Conservation (phyloP, 1,140 invertebrate genomes). For the Drosophila aff. region DNA sequence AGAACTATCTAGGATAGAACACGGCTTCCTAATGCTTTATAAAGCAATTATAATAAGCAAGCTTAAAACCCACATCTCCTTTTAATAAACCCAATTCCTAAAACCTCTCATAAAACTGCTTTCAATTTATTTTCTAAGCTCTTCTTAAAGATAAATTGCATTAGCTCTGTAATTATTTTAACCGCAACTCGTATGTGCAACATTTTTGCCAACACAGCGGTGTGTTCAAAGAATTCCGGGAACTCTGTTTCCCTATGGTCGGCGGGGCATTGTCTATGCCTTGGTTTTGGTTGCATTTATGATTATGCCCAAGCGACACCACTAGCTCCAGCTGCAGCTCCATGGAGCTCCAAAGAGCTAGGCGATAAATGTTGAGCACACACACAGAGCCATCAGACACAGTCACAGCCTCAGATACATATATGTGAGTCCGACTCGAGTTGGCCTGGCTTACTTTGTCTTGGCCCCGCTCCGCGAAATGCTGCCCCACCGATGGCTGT, state of each 20-base stretch:
- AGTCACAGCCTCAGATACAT: constrained; percentile 12
- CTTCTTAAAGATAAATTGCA: not conserved
- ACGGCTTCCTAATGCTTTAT: no score
- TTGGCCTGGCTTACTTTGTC: constrained; percentile 72
- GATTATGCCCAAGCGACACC: constrained; percentile 72
- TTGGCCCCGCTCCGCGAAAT: constrained; percentile 9
- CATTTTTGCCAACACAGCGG: constrained; percentile 61
- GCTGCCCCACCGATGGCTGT: constrained; percentile 50
- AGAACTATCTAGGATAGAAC: not conserved
- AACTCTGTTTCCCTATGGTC: constrained; percentile 42
- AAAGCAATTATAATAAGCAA: no score
- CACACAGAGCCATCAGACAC: constrained; percentile 10
- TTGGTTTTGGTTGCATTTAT: constrained; percentile 82
- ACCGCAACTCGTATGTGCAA: constrained; percentile 43
- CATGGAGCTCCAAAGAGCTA: constrained; percentile 11
- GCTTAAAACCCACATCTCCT: no score
- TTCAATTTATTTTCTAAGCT: not conserved
- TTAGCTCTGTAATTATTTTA: constrained; percentile 10
- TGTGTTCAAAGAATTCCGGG: constrained; percentile 75
- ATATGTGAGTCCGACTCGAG: constrained; percentile 10
- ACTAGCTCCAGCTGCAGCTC: constrained; percentile 4
- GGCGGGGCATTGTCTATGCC: constrained; percentile 61
- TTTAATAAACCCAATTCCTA: not conserved
- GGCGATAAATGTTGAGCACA: constrained; percentile 80
- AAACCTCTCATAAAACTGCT: not conserved